Evolutionary conservation across 2,113 vertebrate species (phyloP), one percentile per base, ranked within the genome.

Genomic region (Oplegnathus fasciatus): DNA sequence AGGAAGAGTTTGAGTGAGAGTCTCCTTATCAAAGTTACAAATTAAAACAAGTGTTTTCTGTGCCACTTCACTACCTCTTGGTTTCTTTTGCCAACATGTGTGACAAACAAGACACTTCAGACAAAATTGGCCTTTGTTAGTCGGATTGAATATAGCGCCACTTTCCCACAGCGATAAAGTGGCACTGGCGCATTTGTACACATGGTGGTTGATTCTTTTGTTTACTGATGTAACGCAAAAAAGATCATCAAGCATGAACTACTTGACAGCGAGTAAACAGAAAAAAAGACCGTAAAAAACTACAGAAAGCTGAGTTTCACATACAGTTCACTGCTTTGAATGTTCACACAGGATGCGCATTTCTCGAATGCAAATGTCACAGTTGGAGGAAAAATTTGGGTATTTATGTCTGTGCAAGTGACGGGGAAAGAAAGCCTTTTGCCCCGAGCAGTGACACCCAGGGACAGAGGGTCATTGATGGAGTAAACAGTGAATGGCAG

Each of bases 401-500:
- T 77, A 83, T 84, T 86, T 77, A 81, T 88, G 75, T 88, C 82
- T 18, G 52, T 73, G 58, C 22, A 69, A 86, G 82, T 88, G 85
- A 90, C 18, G 26, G 66, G 61, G 32, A 60, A 55, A 88, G 64
- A 84, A 71, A 87, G 79, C 62, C 75, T 70, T 80, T 86, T 73
- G 82, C 78, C 76, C 66, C 5, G 34, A 86, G 80, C 75, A 60
- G 46, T 72, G 61, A 80, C 86, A 86, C 66, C 69, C 46, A 66
- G 80, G 46, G 67, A 94, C 92, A 92, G 91, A 92, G 84, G 54
- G 62, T 69, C 86, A 91, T 90, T 93, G 90, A 92, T 88, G 82
- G 75, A 86, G 84, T 86, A 88, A 88, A 90, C 75, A 70, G 70
- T 78, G 58, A 81, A 79, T 80, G 40, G 68, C 78, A 66, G 77